These are phyloP conservation scores for Atrina japonica DNA, from an alignment of 2,888 invertebrate species.

Conservation along the genomic window DNA sequence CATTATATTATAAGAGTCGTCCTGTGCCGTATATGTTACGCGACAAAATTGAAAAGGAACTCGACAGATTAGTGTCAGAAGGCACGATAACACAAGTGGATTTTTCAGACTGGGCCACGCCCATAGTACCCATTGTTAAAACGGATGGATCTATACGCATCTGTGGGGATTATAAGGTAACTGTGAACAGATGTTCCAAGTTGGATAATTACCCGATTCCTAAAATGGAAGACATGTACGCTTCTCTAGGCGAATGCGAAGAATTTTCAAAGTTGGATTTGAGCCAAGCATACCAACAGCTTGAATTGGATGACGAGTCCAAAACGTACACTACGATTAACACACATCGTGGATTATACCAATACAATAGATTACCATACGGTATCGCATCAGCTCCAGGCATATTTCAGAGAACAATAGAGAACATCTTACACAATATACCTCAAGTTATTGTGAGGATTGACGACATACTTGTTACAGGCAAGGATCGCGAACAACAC, in stretches of 20 bases:
- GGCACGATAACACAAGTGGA: conserved; percentile 24
- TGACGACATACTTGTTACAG: conserved; percentile 62
- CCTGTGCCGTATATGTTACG: conserved; percentile 24
- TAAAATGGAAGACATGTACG: conserved; percentile 36
- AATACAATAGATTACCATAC: conserved; percentile 57
- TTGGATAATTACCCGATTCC: conserved; percentile 36
- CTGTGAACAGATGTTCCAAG: conserved; percentile 29
- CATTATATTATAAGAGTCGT: conserved; percentile 22
- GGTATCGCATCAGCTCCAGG: conserved; percentile 57
- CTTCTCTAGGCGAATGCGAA: conserved; percentile 13
- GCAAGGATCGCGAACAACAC: conserved; percentile 45
- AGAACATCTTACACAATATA: conserved; percentile 56
- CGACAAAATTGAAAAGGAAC: conserved; percentile 25
- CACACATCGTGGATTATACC: conserved; percentile 58
- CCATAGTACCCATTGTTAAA: conserved; percentile 29
- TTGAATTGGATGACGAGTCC: conserved; percentile 46
- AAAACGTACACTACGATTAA: conserved; percentile 51
- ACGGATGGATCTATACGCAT: conserved; percentile 10
- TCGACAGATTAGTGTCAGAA: conserved; percentile 18
- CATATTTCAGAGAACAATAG: conserved; percentile 55
- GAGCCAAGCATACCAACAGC: conserved; percentile 55
- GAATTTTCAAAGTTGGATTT: conserved; percentile 52
- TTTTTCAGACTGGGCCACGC: conserved; percentile 39
- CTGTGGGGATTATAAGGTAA: conserved; percentile 37
- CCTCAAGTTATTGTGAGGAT: conserved; percentile 51